Conservation (phyloP, 2,888 invertebrate genomes). For the Chloroclystis v-ata region DNA sequence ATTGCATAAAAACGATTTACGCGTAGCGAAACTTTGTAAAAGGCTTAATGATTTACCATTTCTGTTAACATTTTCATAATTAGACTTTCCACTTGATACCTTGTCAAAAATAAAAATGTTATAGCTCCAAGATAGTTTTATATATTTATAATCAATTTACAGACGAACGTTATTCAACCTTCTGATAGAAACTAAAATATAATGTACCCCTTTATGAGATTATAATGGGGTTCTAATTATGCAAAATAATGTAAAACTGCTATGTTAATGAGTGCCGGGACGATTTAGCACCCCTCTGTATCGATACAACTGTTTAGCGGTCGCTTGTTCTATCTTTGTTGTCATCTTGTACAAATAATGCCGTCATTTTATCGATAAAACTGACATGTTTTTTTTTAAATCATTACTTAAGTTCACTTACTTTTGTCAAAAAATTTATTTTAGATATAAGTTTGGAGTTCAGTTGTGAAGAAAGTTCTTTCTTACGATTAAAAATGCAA, state of each 20-base stretch:
- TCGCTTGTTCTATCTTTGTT: slow-evolving; percentile 51
- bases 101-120: too few relatives aligned
- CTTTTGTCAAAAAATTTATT: background rate
- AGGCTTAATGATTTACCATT: too few relatives aligned
- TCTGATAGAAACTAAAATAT: too few relatives aligned
- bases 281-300: slow-evolving; percentile 70
- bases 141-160: too few relatives aligned
- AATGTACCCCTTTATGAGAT: slow-evolving; percentile 18
- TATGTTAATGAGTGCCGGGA: slow-evolving; percentile 67
- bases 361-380: slow-evolving; percentile 48
- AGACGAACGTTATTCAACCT: too few relatives aligned
- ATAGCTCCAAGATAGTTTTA: too few relatives aligned
- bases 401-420: slow-evolving; percentile 1
- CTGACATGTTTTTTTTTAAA: slow-evolving; percentile 38
- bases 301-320: slow-evolving; percentile 48
- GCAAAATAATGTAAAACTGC: slow-evolving; percentile 64
- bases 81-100: too few relatives aligned
- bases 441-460: too few relatives aligned
- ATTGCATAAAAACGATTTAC: background rate
- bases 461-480: too few relatives aligned
- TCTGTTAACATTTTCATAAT: too few relatives aligned
- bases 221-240: slow-evolving; percentile 45
- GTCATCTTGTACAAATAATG: slow-evolving; percentile 50
- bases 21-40: too few relatives aligned
- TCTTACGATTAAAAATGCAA: too few relatives aligned